Conservation (phyloP, 1,140 invertebrate genomes). For the Brachionus paranguensis region DNA sequence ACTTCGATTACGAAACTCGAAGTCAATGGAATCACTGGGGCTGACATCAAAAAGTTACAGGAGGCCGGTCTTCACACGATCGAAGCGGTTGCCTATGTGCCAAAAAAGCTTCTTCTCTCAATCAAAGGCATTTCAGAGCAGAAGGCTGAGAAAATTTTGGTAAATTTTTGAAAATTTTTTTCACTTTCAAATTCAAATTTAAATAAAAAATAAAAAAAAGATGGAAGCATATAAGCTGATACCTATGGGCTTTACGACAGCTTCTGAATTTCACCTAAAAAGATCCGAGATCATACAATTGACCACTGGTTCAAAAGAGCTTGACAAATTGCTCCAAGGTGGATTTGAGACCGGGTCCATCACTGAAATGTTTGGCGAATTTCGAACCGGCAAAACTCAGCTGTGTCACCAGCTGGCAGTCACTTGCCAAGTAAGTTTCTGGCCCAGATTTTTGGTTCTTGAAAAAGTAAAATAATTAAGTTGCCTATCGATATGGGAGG, state of each 20-base stretch:
- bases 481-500: constrained; percentile 89
- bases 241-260: constrained; percentile 94
- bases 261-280: constrained; percentile 88
- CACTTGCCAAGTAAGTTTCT: constrained; percentile 75
- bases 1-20: constrained; percentile 43
- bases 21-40: constrained; percentile 70
- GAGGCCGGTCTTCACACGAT: constrained; percentile 90
- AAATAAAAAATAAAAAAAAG: constrained; percentile 47
- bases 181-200: not conserved
- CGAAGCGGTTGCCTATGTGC: constrained; percentile 86
- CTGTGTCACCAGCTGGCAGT: constrained; percentile 94
- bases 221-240: constrained; percentile 83
- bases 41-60: constrained; percentile 86
- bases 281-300: constrained; percentile 64
- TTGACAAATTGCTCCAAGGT: constrained; percentile 77
- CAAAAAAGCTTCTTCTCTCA: constrained; percentile 77
- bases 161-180: constrained; percentile 47
- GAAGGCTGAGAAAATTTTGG: constrained; percentile 90
- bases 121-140: constrained; percentile 96
- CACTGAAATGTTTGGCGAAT: constrained; percentile 99
- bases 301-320: constrained; percentile 85
- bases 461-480: constrained; percentile 53
- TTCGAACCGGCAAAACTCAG: constrained; percentile 95
- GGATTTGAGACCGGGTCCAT: constrained; percentile 98
- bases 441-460: not conserved